Base-by-base conservation (phyloP, 2,797 vertebrate species). In the Squalus acanthias region DNA sequence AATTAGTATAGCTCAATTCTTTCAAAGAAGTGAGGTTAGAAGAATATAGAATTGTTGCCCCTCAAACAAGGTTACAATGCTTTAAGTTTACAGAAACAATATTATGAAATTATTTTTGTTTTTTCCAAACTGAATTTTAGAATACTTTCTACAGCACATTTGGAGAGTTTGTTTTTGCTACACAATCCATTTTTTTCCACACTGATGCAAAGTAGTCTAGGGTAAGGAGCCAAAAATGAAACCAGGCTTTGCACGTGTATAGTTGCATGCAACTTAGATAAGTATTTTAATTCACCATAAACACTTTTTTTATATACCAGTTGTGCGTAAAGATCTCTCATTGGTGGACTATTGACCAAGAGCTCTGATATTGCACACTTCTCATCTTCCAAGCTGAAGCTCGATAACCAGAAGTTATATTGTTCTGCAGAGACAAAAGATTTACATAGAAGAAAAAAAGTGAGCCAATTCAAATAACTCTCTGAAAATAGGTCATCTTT, bases 281-380 rank as follows among this genome's bases (percentile, higher is more conserved):
- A 22, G 12, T 24, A 95, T n/a, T n/a, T 76, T 95, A 57, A 60
- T 74, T 76, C 15, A 33, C 24, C 1, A n/a, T 33, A 74, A 76
- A 33, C 4, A 74, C 39, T 60, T 50, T 29, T 63, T 46, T 5
- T 82, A 93, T 57, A 53, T 95, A 95, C 94, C 94, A 95, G 46
- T 95, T 95, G 53, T 76, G 94, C 2, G 29, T 95, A 95, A 57
- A 95, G 94, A 74, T 95, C 46, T 76, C 94, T 95, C n/a, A 95
- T 76, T 53, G 13, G 15, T 95, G 69, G 12, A 57, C 17, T 95
- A n/a, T 95, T 60, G 26, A 60, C 69, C 70, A 95, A 72, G 70
- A 95, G 94, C 33, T 95, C 50, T 1, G 94, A 95, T 72, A 95
- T 95, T 33, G 26, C 15, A 17, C 50, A 76, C 50, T 95, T 95